phyloP scores from a whole-genome alignment of 2,888 invertebrate genomes.

The Pantelozetes paolii region DNA sequence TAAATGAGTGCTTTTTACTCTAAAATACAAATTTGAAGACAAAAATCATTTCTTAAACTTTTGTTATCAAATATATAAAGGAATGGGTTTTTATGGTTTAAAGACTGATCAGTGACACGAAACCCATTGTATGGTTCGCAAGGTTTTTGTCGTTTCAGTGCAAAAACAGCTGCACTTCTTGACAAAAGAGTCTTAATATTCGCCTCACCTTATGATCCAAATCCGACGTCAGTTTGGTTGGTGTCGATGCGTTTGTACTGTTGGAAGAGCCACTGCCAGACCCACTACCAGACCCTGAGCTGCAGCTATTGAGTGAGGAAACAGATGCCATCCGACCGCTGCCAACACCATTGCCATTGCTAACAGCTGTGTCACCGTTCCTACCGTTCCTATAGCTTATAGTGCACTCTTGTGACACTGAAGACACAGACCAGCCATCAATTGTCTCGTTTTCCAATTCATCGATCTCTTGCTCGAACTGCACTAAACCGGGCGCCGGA shows the following conservation, averaged over 20 bases:
- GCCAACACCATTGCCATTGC: conserved; percentile 2
- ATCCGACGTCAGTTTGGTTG: conserved; percentile 42
- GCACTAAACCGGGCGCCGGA: conserved; percentile 69
- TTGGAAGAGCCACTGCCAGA: background rate
- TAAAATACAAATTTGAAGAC: background rate
- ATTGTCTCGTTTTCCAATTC: conserved; percentile 46
- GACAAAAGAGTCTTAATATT: background rate
- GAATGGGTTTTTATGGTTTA: background rate
- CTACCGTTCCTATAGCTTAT: background rate
- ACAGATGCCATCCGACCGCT: conserved; percentile 23
- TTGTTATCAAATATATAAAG: background rate
- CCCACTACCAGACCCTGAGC: no score
- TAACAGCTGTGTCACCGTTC: conserved; percentile 1
- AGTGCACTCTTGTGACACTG: background rate
- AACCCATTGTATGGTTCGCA: conserved; percentile 15
- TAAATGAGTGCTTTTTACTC: no score
- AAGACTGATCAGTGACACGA: conserved; percentile 6
- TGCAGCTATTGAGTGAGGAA: conserved; percentile 20
- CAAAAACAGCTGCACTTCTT: conserved; percentile 13
- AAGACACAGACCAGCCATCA: conserved; percentile 34
- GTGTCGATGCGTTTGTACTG: conserved; percentile 38
- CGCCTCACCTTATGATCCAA: conserved; percentile 41
- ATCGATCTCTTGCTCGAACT: conserved; percentile 80
- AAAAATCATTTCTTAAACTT: background rate
- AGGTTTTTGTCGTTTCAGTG: background rate